Conservation (phyloP, 2,113 vertebrate genomes). For the Microcebus lehilahytsara region DNA sequence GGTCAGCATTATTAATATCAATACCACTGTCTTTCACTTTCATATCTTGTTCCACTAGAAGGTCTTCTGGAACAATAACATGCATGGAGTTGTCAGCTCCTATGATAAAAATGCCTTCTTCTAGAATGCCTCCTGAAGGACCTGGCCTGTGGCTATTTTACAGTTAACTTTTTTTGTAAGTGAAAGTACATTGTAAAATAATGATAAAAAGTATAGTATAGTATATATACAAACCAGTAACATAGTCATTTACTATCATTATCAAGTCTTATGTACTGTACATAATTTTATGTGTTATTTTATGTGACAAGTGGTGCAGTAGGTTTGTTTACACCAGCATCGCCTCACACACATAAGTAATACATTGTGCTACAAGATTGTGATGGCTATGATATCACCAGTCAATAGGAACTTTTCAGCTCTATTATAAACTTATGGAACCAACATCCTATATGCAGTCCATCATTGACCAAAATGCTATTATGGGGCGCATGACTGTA, state of each 20-base stretch:
- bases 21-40: not conserved
- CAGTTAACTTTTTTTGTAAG: not conserved
- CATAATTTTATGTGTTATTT: not conserved
- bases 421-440: not conserved
- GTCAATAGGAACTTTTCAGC: not conserved
- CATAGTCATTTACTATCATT: not conserved
- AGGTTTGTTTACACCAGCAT: not conserved
- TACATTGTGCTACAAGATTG: not conserved
- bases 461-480: not conserved
- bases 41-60: not conserved
- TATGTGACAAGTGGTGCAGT: not conserved
- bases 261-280: not conserved
- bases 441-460: not conserved
- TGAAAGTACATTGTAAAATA: not conserved
- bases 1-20: not conserved
- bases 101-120: not conserved
- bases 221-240: not conserved
- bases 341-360: not conserved
- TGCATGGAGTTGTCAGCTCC: not conserved
- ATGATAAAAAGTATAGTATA: not conserved
- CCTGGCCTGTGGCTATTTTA: too few relatives aligned
- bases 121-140: too few relatives aligned
- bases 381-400: not conserved
- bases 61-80: not conserved
- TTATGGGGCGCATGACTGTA: not conserved